A percentile compares a stretch with the other conserved stretches of the same genome.
Conservation (phyloP, 2,113 vertebrate species). For the Burhinus oedicnemus region DNA sequence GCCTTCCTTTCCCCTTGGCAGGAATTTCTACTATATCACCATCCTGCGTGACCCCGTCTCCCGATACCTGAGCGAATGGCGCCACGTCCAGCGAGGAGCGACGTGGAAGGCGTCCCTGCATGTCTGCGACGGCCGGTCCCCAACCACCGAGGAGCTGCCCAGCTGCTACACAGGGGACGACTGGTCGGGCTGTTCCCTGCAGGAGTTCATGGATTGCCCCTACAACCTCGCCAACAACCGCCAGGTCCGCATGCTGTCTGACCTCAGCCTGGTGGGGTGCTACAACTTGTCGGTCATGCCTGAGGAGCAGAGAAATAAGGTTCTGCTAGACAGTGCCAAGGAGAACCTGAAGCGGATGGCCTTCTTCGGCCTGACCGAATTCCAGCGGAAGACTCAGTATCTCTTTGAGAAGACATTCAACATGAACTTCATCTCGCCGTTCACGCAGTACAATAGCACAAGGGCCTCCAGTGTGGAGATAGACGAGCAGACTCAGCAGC, state of each 20-base stretch:
- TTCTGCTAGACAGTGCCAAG: slow-evolving; percentile 94
- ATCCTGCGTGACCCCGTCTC: slow-evolving; percentile 95
- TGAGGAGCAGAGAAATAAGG: slow-evolving; percentile 88
- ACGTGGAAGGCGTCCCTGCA: slow-evolving; percentile 97
- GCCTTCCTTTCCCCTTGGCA: slow-evolving; percentile 58
- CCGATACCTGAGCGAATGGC: slow-evolving; percentile 95
- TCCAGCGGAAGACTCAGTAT: slow-evolving; percentile 97
- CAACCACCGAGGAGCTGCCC: slow-evolving; percentile 91
- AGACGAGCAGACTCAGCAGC: slow-evolving; percentile 83
- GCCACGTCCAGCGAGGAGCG: slow-evolving; percentile 94
- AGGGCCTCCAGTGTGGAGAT: slow-evolving; percentile 93
- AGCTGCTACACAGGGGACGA: slow-evolving; percentile 94
- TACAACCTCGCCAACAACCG: slow-evolving; percentile 97
- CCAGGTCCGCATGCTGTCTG: slow-evolving; percentile 95
- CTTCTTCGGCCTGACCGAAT: slow-evolving; percentile 96
- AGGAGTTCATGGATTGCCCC: slow-evolving; percentile 96
- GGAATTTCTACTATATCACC: slow-evolving; percentile 98
- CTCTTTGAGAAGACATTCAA: slow-evolving; percentile 95
- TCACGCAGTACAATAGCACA: slow-evolving; percentile 96
- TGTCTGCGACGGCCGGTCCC: slow-evolving; percentile 91
- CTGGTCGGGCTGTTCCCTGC: slow-evolving; percentile 93
- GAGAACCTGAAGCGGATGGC: slow-evolving; percentile 94
- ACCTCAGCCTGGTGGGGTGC: slow-evolving; percentile 95
- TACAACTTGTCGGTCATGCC: slow-evolving; percentile 94
- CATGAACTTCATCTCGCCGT: slow-evolving; percentile 93